Evolutionary conservation across 2,113 vertebrate genomes (phyloP), one percentile per base, ranked within the genome.

Genomic region (Syngnathus typhle): DNA sequence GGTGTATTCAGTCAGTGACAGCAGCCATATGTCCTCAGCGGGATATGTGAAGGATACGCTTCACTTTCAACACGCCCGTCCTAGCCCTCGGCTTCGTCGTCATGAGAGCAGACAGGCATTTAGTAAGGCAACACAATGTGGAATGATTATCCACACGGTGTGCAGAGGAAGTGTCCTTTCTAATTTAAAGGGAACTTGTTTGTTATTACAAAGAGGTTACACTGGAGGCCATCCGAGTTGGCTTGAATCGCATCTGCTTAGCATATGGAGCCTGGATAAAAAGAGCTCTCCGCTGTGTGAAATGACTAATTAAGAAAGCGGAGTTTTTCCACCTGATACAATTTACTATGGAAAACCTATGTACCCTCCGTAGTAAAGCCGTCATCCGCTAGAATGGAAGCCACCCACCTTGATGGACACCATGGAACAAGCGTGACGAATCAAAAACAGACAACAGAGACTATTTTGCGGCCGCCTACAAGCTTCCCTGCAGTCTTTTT

Each of bases 301-400:
- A 74, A 71, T 52, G 65, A 77, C 32, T 67, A 79, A 87, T 87
- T 88, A 78, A 65, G 60, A 69, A 73, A 72, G 76, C 64, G 32
- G 70, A 72, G 27, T 71, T 83, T 72, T 82, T 78, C 76, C 44
- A 83, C 77, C 82, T 86, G 73, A 88, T 64, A 62, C 74, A 52
- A 68, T 79, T 75, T 80, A 82, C 78, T 85, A 86, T 82, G 85
- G 85, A 84, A 88, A 85, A 61, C 67, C 58, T 54, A 2, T 69
- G 54, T 36, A 6, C 13, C 74, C 80, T 79, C 47, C 19, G 69
- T 75, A 75, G 69, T 75, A 75, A 70, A 81, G 44, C 18, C 44
- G 18, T 81, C 66, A 73, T 69, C 49, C 61, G 67, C 76, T 71
- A 44, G 44, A 49, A 74, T 71, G 75, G 60, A 67, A 77, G 71